phyloP scores from a whole-genome alignment of 2,113 vertebrate species.

The Sphaerodactylus townsendi region DNA sequence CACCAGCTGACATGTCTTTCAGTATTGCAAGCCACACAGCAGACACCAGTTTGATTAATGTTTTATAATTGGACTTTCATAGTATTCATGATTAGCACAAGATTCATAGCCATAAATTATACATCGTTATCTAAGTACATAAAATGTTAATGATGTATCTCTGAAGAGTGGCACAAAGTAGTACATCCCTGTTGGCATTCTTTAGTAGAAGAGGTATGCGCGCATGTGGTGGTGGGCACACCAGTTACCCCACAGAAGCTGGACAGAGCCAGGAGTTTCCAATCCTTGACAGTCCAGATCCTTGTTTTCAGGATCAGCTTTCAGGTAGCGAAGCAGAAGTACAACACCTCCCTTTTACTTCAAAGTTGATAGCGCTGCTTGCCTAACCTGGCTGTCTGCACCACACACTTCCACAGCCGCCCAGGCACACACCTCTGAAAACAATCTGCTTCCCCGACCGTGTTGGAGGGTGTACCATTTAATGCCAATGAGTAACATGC shows the following conservation, averaged over 20 bases:
- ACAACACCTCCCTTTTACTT: background rate
- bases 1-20: background rate
- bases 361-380: background rate
- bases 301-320: slow-evolving; percentile 28
- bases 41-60: slow-evolving; percentile 79
- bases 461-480: slow-evolving; percentile 53
- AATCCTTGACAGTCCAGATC: background rate
- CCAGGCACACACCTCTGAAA: slow-evolving; percentile 41
- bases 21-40: slow-evolving; percentile 68
- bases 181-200: slow-evolving; percentile 61
- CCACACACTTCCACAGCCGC: slow-evolving; percentile 39
- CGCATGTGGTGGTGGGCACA: slow-evolving; percentile 2
- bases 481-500: slow-evolving; percentile 56
- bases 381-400: slow-evolving; percentile 34
- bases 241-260: slow-evolving; percentile 31
- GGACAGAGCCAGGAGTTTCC: slow-evolving; percentile 14
- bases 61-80: slow-evolving; percentile 81
- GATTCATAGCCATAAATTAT: slow-evolving; percentile 85
- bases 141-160: slow-evolving; percentile 74
- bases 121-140: slow-evolving; percentile 80
- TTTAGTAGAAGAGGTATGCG: slow-evolving; percentile 41
- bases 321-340: slow-evolving; percentile 58
- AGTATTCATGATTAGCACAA: slow-evolving; percentile 82
- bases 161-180: slow-evolving; percentile 71
- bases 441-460: slow-evolving; percentile 8